Evolutionary conservation across 2,888 invertebrate genomes (phyloP).

Genomic region (Caenorhabditis becei): DNA sequence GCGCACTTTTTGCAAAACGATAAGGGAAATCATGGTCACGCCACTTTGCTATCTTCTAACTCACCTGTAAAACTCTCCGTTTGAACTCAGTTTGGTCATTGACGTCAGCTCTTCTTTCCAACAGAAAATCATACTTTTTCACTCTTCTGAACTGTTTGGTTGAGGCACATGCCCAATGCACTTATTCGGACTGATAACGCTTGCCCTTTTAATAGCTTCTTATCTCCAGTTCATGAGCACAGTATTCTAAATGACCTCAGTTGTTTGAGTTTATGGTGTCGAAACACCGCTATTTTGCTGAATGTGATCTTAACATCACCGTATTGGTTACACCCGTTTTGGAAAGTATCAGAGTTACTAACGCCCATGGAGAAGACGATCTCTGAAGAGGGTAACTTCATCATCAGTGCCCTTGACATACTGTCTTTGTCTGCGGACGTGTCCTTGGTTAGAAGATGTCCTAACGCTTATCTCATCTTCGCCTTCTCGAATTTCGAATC

Average conservation of each 20-base stretch:
- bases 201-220: too few relatives aligned
- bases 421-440: too few relatives aligned
- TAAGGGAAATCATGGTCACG: neutral
- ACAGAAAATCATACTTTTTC: too few relatives aligned
- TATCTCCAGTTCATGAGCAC: too few relatives aligned
- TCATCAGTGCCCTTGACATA: neutral
- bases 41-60: neutral
- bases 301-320: neutral
- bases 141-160: too few relatives aligned
- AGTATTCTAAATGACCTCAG: too few relatives aligned
- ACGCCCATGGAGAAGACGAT: too few relatives aligned
- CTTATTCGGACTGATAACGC: too few relatives aligned
- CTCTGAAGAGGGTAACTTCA: neutral
- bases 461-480: slow-evolving; percentile 3
- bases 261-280: neutral
- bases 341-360: neutral
- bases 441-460: neutral
- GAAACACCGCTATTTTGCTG: neutral
- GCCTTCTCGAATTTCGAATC: slow-evolving; percentile 4
- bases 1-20: too few relatives aligned
- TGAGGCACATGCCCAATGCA: too few relatives aligned
- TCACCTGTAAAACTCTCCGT: neutral
- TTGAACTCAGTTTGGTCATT: neutral
- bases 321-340: neutral
- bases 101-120: neutral